A percentile compares a stretch with the other conserved stretches of the same genome.
phyloP scores from a whole-genome alignment of 2,797 vertebrate species.

The Syngnathus rostellatus region DNA sequence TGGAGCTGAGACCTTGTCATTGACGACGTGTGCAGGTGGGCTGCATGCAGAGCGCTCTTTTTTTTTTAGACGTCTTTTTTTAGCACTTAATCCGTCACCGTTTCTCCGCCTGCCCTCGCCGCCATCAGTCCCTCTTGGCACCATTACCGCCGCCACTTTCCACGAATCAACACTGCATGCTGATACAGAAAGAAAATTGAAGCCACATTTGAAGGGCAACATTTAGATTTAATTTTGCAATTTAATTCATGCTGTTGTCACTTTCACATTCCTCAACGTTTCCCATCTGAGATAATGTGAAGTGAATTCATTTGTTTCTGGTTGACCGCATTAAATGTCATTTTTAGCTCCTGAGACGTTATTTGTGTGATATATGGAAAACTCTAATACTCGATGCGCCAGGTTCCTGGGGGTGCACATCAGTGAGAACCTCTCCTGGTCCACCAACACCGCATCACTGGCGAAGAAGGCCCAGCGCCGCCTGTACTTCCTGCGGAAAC shows the following conservation, averaged over 20 bases:
- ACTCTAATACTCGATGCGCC: no score
- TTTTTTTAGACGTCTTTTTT: slow-evolving; percentile 17
- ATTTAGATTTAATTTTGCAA: no score
- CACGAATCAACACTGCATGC: background rate
- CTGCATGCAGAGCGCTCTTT: slow-evolving; percentile 7
- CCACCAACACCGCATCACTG: no score
- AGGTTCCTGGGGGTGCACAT: no score
- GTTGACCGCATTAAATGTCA: background rate
- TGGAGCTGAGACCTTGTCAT: slow-evolving; percentile 65
- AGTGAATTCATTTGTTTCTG: background rate
- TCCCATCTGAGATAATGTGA: background rate
- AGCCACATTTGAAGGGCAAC: background rate
- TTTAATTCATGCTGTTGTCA: background rate
- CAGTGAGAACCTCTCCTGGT: no score
- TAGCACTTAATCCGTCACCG: background rate
- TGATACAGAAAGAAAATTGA: background rate
- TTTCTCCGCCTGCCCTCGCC: background rate
- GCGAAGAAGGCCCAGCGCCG: no score
- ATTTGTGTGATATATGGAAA: no score
- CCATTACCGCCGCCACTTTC: background rate
- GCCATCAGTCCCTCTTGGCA: background rate
- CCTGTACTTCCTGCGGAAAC: no score
- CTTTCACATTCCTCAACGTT: background rate
- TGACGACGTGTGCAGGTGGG: slow-evolving; percentile 6
- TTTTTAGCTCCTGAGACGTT: background rate